Evolutionary conservation across 1,140 invertebrate species (phyloP).

Genomic region (Carposina sasakii): DNA sequence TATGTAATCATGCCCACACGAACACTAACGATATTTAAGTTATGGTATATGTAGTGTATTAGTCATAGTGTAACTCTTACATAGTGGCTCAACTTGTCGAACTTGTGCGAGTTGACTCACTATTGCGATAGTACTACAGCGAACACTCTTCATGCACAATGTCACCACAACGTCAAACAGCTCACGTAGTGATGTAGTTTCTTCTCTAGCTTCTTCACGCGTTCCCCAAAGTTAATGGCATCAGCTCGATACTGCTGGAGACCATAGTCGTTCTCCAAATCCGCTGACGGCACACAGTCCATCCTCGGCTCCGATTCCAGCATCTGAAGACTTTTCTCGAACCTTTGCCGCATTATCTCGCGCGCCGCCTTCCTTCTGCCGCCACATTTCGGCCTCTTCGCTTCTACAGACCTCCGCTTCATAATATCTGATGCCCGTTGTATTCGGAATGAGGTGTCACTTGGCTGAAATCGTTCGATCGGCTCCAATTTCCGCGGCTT

Average conservation of each 20-base stretch:
- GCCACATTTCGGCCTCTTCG: conserved; percentile 32
- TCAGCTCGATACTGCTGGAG: conserved; percentile 73
- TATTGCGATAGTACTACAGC: too few species aligned
- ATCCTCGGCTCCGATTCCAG: conserved; percentile 43
- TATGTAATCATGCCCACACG: too few species aligned
- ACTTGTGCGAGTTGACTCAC: too few species aligned
- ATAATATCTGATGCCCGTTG: conserved; percentile 52
- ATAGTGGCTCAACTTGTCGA: too few species aligned
- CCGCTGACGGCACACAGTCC: conserved; percentile 38
- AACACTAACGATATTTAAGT: too few species aligned
- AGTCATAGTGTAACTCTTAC: too few species aligned
- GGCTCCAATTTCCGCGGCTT: conserved; percentile 20
- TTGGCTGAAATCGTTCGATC: conserved; percentile 34
- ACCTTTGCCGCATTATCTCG: conserved; percentile 51
- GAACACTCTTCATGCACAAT: too few species aligned
- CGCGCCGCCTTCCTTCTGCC: conserved; percentile 46
- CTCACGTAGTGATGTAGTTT: conserved; percentile 63
- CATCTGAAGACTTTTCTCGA: conserved; percentile 60
- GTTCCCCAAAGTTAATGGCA: conserved; percentile 59
- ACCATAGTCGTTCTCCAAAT: conserved; percentile 52
- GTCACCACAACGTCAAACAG: conserved; percentile 43
- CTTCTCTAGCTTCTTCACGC: conserved; percentile 53
- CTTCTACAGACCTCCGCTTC: conserved; percentile 38
- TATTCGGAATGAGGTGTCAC: conserved; percentile 48
- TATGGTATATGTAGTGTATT: too few species aligned